Conservation (phyloP, 2,888 invertebrate genomes). For the Scotopteryx bipunctaria region DNA sequence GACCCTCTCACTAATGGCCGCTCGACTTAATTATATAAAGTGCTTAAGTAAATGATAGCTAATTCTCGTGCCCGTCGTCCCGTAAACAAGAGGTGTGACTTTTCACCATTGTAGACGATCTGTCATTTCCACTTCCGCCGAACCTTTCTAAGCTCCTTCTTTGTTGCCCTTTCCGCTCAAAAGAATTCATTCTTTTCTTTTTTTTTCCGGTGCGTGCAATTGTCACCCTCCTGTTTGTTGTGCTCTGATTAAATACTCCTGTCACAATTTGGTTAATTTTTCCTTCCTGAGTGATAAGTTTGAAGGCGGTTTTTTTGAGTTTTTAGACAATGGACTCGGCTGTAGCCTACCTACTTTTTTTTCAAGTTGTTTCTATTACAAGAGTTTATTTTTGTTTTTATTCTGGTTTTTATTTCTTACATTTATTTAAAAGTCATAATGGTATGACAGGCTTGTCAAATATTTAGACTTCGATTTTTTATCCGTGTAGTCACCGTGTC, state of each 20-base stretch:
- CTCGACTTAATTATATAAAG: slow-evolving; percentile 80
- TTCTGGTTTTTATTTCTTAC: neutral
- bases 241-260: slow-evolving; percentile 77
- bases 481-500: slow-evolving; percentile 71
- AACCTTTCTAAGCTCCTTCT: slow-evolving; percentile 69
- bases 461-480: slow-evolving; percentile 73
- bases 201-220: slow-evolving; percentile 69
- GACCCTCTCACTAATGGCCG: slow-evolving; percentile 71
- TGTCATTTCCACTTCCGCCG: slow-evolving; percentile 80
- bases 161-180: slow-evolving; percentile 77
- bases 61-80: slow-evolving; percentile 69
- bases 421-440: neutral
- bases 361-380: neutral
- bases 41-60: slow-evolving; percentile 83
- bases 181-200: slow-evolving; percentile 73
- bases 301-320: slow-evolving; percentile 24
- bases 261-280: slow-evolving; percentile 71
- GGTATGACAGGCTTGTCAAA: slow-evolving; percentile 60
- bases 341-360: neutral
- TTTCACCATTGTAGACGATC: slow-evolving; percentile 79
- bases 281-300: slow-evolving; percentile 52
- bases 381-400: neutral
- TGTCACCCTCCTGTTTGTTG: slow-evolving; percentile 80
- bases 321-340: slow-evolving; percentile 4
- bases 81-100: slow-evolving; percentile 83